Conservation (phyloP, 2,797 vertebrate species). For the Fringilla coelebs region DNA sequence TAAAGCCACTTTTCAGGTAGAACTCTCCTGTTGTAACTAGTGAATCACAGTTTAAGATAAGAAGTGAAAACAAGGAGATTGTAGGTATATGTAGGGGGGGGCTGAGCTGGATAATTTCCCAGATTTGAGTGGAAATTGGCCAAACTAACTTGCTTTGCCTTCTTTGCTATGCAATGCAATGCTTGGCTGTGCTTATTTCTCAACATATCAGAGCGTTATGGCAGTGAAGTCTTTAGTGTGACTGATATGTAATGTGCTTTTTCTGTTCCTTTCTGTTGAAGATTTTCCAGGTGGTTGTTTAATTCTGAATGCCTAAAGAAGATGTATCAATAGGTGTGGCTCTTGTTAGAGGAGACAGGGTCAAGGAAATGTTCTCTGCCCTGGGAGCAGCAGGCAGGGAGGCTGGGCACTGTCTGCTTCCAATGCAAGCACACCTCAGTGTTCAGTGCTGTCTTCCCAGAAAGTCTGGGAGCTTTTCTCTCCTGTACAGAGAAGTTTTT, state of each 20-base stretch:
- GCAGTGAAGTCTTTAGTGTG: background rate
- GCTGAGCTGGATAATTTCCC: background rate
- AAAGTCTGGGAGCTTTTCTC: background rate
- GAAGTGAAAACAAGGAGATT: background rate
- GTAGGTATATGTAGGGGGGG: background rate
- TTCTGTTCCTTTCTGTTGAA: background rate
- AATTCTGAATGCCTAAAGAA: background rate
- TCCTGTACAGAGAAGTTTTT: background rate
- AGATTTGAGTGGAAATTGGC: background rate
- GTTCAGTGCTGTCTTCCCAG: background rate
- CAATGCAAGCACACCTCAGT: accelerated
- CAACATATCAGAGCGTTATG: background rate
- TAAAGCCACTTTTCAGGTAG: background rate
- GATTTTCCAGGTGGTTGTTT: background rate
- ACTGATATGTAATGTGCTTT: background rate
- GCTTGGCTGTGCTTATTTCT: background rate
- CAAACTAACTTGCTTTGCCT: background rate
- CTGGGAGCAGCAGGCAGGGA: background rate
- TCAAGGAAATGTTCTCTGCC: background rate
- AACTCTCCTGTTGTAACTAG: background rate
- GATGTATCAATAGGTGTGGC: no score
- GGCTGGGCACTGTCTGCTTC: background rate
- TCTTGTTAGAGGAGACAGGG: background rate
- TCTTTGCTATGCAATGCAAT: background rate
- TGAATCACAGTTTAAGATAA: background rate